These are phyloP conservation scores for Drosophila jambulina DNA, from an alignment of 1,140 invertebrate genomes.

Conservation along the genomic window DNA sequence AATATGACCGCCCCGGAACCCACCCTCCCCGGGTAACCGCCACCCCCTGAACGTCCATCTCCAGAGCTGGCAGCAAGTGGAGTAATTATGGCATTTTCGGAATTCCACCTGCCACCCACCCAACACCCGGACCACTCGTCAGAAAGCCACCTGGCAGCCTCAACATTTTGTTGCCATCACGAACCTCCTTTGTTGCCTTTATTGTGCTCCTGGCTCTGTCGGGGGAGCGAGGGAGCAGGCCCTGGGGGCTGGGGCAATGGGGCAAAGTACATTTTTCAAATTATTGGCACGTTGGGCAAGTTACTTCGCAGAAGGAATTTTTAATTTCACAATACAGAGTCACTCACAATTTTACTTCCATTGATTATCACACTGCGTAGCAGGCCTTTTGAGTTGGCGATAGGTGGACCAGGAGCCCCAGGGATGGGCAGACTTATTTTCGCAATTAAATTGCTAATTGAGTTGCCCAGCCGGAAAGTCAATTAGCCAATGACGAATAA, in stretches of 20 bases:
- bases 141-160: constrained; percentile 30
- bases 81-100: constrained; percentile 78
- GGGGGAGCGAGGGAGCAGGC: background rate
- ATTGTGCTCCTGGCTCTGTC: background rate
- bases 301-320: constrained; percentile 75
- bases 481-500: constrained; percentile 55
- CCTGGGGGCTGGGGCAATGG: constrained; percentile 6
- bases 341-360: constrained; percentile 26
- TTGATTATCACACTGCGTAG: constrained; percentile 17
- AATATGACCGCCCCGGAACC: constrained; percentile 55
- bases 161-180: constrained; percentile 55
- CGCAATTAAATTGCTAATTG: constrained; percentile 58
- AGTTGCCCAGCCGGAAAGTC: constrained; percentile 49
- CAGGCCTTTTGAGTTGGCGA: constrained; percentile 36
- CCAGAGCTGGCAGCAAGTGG: constrained; percentile 50
- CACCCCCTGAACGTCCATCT: constrained; percentile 2
- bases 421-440: constrained; percentile 21
- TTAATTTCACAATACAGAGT: constrained; percentile 62
- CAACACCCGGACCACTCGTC: background rate
- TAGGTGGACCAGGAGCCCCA: constrained; percentile 4
- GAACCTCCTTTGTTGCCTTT: constrained; percentile 44
- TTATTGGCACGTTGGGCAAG: constrained; percentile 76
- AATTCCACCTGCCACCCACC: constrained; percentile 39
- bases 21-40: background rate
- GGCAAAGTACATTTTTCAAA: constrained; percentile 68